Evolutionary conservation across 2,113 vertebrate genomes (phyloP), one percentile per base, ranked within the genome.

Genomic region (Sialia sialis): DNA sequence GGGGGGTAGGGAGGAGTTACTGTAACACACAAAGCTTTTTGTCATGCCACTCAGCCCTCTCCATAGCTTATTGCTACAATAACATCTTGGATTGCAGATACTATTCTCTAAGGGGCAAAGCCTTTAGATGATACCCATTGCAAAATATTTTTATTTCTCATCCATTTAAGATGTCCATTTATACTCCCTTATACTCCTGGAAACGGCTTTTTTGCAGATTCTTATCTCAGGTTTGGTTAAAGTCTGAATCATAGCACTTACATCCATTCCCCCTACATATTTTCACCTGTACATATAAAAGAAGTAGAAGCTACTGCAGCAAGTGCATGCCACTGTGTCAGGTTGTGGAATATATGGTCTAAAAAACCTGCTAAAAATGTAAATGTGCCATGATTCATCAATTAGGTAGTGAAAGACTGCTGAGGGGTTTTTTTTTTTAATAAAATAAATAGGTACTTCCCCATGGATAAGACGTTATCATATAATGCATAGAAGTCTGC

Each of bases 401-500:
- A 13, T 68, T 68, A 88, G 39, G 62, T 58, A 23, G 13, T 51
- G 41, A 95, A 94, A 87, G 63, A 38, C 8, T 59, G 39, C 6
- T 54, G 3, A 14, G 46, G 43, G 34, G 2, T 3, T 63, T 67
- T 13, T 56, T 54, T 22, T 16, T 78, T 84, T 77, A 60, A 58
- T 77, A 55, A 93, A 87, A 79, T 34, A 78, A 84, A 89, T 46
- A 91, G 38, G 29, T 48, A 29, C 41, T 86, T 95, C 49, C 79
- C 36, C 27, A 60, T 32, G 55, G 44, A 36, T 68, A 62, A 88
- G 59, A 66, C 64, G 64, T 68, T 19, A 52, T 84, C 62, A 48
- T 81, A 66, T 83, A 93, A 87, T 90, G 76, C 79, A 92, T 38
- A 96, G 90, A 90, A 90, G 88, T 97, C 85, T 97, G 92, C 96